Percentiles rank a stretch among this genome's conserved stretches.
These are phyloP conservation scores for Phalera bucephala DNA, from an alignment of 2,888 invertebrate genomes.

Conservation along the genomic window DNA sequence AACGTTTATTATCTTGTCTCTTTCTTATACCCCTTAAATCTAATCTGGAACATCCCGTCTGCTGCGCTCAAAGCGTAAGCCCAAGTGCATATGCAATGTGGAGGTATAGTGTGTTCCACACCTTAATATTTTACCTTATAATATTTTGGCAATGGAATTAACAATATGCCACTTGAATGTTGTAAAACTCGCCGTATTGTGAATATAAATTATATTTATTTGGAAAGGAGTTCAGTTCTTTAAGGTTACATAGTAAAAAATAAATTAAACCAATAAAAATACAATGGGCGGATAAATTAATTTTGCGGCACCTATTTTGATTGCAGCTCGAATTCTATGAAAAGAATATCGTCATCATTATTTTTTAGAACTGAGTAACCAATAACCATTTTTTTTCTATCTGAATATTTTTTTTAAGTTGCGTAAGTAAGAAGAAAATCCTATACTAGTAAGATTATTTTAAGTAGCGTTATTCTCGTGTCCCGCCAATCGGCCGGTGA, in stretches of 20 bases:
- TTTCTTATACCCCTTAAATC: constrained; percentile 80
- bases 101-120: constrained; percentile 13
- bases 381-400: background rate
- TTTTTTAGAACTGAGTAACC: constrained; percentile 1
- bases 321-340: constrained; percentile 1
- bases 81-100: constrained; percentile 33
- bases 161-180: background rate
- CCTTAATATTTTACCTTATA: constrained; percentile 5
- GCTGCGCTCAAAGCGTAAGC: constrained; percentile 53
- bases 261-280: constrained; percentile 4
- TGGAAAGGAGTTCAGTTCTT: constrained; percentile 3
- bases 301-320: constrained; percentile 4
- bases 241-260: constrained; percentile 4
- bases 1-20: constrained; percentile 51
- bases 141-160: background rate
- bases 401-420: background rate
- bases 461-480: constrained; percentile 19
- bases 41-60: constrained; percentile 81
- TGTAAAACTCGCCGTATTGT: constrained; percentile 1
- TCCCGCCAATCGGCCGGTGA: constrained; percentile 50
- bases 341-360: constrained; percentile 2
- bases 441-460: background rate
- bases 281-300: constrained; percentile 5
- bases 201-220: constrained; percentile 3
- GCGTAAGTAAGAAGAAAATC: constrained; percentile 1